phyloP scores from a whole-genome alignment of 64 coral and sea anemone species.

The Catalaphyllia jardinei region DNA sequence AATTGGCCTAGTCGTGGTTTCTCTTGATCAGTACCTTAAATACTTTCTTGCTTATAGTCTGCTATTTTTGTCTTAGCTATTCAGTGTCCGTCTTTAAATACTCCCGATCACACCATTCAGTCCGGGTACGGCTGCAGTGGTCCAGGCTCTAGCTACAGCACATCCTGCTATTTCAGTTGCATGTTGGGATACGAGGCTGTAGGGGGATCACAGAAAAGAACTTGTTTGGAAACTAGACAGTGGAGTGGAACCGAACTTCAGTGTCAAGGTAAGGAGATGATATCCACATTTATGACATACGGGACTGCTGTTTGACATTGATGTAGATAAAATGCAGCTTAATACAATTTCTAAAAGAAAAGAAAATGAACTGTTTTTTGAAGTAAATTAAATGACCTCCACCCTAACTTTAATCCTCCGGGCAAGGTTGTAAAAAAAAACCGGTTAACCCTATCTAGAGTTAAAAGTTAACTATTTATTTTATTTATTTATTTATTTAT shows the following conservation, averaged over 20 bases:
- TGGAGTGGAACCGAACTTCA: conserved; percentile 43
- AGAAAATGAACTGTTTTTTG: too few relatives aligned
- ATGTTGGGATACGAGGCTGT: conserved; percentile 21
- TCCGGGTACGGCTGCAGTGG: conserved; percentile 31
- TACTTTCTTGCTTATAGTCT: neutral
- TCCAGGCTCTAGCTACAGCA: conserved; percentile 1
- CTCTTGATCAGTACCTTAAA: too few relatives aligned
- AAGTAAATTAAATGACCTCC: too few relatives aligned
- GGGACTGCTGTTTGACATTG: neutral
- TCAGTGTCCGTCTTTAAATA: neutral
- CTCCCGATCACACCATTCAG: conserved; percentile 12
- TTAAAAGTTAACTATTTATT: too few relatives aligned
- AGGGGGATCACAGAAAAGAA: conserved; percentile 35
- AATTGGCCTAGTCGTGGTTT: too few relatives aligned
- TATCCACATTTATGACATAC: neutral
- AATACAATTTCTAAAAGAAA: too few relatives aligned
- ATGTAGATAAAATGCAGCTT: too few relatives aligned
- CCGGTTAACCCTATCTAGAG: too few relatives aligned
- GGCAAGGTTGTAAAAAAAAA: too few relatives aligned
- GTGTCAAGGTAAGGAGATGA: conserved; percentile 38
- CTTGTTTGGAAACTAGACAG: conserved; percentile 14
- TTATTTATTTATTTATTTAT: too few relatives aligned
- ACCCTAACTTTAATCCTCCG: too few relatives aligned
- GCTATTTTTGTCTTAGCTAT: conserved; percentile 19
- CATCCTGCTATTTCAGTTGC: conserved; percentile 45